Percentiles rank a stretch among this genome's conserved stretches.
Conservation (phyloP, 2,113 vertebrate genomes). For the Canis aureus region DNA sequence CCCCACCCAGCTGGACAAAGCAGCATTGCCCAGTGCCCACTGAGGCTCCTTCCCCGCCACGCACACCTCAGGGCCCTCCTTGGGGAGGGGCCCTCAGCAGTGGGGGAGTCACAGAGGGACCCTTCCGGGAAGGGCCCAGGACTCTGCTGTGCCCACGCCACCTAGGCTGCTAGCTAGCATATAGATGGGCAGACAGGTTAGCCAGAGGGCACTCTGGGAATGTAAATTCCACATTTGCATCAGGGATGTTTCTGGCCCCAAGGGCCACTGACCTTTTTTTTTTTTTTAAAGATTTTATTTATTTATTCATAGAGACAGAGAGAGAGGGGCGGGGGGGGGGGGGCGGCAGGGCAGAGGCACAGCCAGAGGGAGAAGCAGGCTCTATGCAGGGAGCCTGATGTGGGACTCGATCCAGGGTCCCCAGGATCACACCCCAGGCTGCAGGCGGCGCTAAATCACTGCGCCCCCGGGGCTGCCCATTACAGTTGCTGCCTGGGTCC, state of each 20-base stretch:
- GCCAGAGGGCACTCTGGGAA: conserved; percentile 58
- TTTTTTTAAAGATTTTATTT: too few species aligned
- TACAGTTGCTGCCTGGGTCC: background rate
- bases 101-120: background rate
- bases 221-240: conserved; percentile 84
- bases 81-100: background rate
- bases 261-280: conserved; percentile 69
- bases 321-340: too few species aligned
- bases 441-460: too few species aligned
- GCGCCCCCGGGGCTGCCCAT: too few species aligned
- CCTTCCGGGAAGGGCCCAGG: background rate
- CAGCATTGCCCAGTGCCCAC: background rate
- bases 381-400: too few species aligned
- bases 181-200: background rate
- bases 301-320: too few species aligned
- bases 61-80: background rate
- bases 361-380: too few species aligned
- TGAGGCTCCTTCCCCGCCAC: accelerated
- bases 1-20: background rate
- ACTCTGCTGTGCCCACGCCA: background rate
- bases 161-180: conserved; percentile 14
- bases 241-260: conserved; percentile 17
- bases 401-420: too few species aligned
- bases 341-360: too few species aligned
- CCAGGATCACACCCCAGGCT: too few species aligned